Evolutionary conservation across 2,888 invertebrate species (phyloP), one percentile per base, ranked within the genome.

Genomic region (Steinernema scapterisci): DNA sequence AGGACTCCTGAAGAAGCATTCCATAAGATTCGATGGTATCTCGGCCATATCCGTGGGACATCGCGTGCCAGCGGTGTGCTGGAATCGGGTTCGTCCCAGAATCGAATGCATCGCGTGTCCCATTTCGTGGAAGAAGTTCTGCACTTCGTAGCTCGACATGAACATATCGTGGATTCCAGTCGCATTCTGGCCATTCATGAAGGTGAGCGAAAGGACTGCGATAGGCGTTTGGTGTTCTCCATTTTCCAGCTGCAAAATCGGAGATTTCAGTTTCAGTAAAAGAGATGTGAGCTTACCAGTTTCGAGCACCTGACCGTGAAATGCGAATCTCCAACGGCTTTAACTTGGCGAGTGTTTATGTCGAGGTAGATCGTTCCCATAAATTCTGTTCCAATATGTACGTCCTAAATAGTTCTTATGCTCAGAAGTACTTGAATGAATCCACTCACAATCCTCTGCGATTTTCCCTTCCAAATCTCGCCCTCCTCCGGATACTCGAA

Each of bases 31-130:
- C n/a, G 96, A 96, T 7, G 99, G 99, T 52, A 99, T 86, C 91
- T 99, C 99, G 0, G 99, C 97, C 88, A 99, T 94, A 90, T 99
- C 99, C 3, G 97, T 97, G 80, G 94, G 92, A 88, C 97, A 97
- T 75, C 99, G 91, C 0, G 99, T 99, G 77, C 97, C 97, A 2
- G 96, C 93, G 56, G 97, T 95, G 89, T 99, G 97, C 89, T 99
- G 99, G 89, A 96, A 94, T 77, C 92, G 91, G 0, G 97, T 96
- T 71, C 96, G 91, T 1, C 95, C 99, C 81, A 99, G 89, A 95
- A 99, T 97, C 21, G 97, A 96, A 89, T 99, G 99, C 91, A 97
- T 92, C 19, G 97, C 99, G 90, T 99, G 99, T 0, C 99, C 99
- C 92, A 95, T 93, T 90, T 99, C 97, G 88, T 99, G 99, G 89